phyloP scores from a whole-genome alignment of 1,140 invertebrate species.

The Contarinia nasturtii region DNA sequence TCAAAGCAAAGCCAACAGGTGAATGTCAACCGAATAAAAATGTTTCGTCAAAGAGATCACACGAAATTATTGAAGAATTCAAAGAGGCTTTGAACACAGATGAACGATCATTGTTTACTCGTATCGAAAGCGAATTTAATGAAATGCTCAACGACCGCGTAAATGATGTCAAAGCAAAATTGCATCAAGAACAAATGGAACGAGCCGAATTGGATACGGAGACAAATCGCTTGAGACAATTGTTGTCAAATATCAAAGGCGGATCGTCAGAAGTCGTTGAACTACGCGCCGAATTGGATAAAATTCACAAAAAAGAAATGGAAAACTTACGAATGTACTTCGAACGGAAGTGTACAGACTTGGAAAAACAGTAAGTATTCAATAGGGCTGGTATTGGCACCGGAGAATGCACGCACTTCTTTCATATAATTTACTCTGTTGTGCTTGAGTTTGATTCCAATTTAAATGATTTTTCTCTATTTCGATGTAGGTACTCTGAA shows the following conservation, averaged over 20 bases:
- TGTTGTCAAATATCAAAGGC: conserved; percentile 27
- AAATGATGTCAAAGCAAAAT: not conserved
- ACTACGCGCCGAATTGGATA: conserved; percentile 32
- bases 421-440: no score
- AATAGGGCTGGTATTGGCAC: no score
- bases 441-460: no score
- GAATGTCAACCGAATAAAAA: no score
- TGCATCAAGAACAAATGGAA: not conserved
- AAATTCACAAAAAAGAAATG: conserved; percentile 48
- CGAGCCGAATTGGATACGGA: conserved; percentile 16
- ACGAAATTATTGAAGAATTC: no score
- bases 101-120: no score
- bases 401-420: no score
- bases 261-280: conserved; percentile 29
- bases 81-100: no score
- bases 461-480: conserved; percentile 2
- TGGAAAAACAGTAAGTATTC: conserved; percentile 45
- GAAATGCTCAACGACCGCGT: not conserved
- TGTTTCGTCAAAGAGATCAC: no score
- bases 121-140: no score
- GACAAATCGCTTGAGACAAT: conserved; percentile 23
- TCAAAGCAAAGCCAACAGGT: no score
- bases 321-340: conserved; percentile 58
- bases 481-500: conserved; percentile 34
- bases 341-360: conserved; percentile 52